These are phyloP conservation scores for Penaeus indicus DNA, from an alignment of 1,140 invertebrate species.

Conservation along the genomic window DNA sequence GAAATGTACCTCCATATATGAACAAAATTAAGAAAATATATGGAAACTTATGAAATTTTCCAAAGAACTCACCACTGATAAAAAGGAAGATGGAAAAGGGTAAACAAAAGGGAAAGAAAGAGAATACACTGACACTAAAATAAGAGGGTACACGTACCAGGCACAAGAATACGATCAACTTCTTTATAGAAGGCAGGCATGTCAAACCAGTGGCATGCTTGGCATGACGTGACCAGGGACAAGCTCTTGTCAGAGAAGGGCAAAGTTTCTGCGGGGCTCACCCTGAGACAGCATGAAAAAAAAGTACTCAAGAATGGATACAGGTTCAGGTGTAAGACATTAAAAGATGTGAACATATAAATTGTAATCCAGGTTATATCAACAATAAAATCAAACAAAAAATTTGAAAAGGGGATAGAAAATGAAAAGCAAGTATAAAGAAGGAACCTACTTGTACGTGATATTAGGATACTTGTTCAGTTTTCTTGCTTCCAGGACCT, in stretches of 20 bases:
- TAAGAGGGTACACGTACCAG: slow-evolving; percentile 57
- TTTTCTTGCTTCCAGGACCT: slow-evolving; percentile 69
- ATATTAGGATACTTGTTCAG: slow-evolving; percentile 43
- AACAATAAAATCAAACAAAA: neutral
- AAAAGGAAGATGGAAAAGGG: too few relatives aligned
- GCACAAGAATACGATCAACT: slow-evolving; percentile 70
- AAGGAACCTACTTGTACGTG: slow-evolving; percentile 49
- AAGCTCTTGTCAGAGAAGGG: slow-evolving; percentile 68
- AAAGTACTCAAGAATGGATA: too few relatives aligned
- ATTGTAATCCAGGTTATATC: too few relatives aligned
- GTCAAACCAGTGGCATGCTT: slow-evolving; percentile 73
- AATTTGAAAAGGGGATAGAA: neutral
- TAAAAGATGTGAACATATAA: too few relatives aligned
- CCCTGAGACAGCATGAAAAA: slow-evolving; percentile 64
- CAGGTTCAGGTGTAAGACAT: too few relatives aligned
- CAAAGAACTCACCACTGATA: too few relatives aligned
- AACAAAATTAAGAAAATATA: too few relatives aligned
- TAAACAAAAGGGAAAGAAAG: too few relatives aligned
- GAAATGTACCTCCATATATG: too few relatives aligned
- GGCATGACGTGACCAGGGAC: slow-evolving; percentile 71
- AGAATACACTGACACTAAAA: too few relatives aligned
- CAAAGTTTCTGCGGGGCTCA: slow-evolving; percentile 70
- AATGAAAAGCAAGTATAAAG: neutral
- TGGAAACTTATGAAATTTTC: too few relatives aligned
- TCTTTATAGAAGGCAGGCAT: slow-evolving; percentile 72